These are phyloP conservation scores for Allenopithecus nigroviridis DNA, from an alignment of 2,797 vertebrate species.

Conservation along the genomic window DNA sequence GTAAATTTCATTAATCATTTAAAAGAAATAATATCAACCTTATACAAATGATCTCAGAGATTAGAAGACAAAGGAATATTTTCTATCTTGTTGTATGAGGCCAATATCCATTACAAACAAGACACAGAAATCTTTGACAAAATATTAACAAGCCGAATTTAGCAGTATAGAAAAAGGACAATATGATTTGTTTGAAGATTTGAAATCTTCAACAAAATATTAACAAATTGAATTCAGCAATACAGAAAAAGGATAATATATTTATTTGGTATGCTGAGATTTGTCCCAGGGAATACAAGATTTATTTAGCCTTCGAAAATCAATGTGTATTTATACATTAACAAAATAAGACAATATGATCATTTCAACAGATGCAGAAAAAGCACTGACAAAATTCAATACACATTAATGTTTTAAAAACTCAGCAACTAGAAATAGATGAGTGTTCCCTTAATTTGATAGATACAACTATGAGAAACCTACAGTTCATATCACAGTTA, in stretches of 20 bases:
- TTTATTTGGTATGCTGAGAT: not conserved
- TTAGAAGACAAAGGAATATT: not conserved
- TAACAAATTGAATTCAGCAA: not conserved
- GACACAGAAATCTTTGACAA: not conserved
- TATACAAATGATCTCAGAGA: not conserved
- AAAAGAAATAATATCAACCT: not conserved
- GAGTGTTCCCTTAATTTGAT: not conserved
- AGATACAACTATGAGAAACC: not conserved
- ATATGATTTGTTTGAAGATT: too few species aligned
- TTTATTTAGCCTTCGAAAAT: not conserved
- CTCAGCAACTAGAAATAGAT: not conserved
- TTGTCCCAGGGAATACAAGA: not conserved
- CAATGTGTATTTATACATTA: not conserved
- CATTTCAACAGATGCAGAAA: not conserved
- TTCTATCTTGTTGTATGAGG: not conserved
- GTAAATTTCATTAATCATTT: not conserved
- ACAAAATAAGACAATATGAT: not conserved
- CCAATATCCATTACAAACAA: not conserved
- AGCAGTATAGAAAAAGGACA: not conserved
- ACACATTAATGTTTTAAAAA: not conserved
- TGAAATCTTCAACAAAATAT: not conserved
- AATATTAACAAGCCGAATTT: not conserved
- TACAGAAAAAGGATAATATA: not conserved
- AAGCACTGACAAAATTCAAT: not conserved
- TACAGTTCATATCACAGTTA: not conserved